Conservation (phyloP, 2,797 vertebrate genomes). For the Chrysocyon brachyurus region DNA sequence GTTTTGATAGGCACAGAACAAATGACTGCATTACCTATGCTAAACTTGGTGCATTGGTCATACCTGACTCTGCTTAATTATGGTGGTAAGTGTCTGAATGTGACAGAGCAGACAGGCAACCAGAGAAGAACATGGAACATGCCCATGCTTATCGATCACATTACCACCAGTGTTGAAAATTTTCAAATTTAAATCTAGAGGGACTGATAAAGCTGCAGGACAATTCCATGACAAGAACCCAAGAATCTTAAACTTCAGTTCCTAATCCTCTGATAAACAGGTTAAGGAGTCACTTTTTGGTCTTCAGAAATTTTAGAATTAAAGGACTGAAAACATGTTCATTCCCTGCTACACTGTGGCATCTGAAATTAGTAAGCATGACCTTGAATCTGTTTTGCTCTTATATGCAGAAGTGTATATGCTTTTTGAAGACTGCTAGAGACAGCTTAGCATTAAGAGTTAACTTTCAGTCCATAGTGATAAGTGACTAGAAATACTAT, state of each 20-base stretch:
- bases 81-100: conserved; percentile 62
- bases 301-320: conserved; percentile 42
- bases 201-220: conserved; percentile 14
- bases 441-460: conserved; percentile 28
- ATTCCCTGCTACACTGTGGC: not conserved
- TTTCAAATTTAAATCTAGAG: conserved; percentile 24
- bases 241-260: conserved; percentile 67
- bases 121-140: conserved; percentile 60
- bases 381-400: conserved; percentile 46
- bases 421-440: not conserved
- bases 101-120: conserved; percentile 48
- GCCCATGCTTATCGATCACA: conserved; percentile 9
- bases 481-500: not conserved
- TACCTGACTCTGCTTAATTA: conserved; percentile 73
- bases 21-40: conserved; percentile 36
- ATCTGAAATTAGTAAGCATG: conserved; percentile 42
- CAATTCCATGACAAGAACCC: conserved; percentile 28
- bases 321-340: conserved; percentile 28
- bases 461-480: conserved; percentile 13
- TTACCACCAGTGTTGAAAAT: conserved; percentile 49
- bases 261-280: conserved; percentile 38
- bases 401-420: conserved; percentile 11
- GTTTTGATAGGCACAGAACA: conserved; percentile 55
- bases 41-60: conserved; percentile 48
- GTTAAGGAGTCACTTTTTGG: conserved; percentile 16